Evolutionary conservation across 2,888 invertebrate genomes (phyloP), one percentile per base, ranked within the genome.

Genomic region (Acanthopleura granulata): DNA sequence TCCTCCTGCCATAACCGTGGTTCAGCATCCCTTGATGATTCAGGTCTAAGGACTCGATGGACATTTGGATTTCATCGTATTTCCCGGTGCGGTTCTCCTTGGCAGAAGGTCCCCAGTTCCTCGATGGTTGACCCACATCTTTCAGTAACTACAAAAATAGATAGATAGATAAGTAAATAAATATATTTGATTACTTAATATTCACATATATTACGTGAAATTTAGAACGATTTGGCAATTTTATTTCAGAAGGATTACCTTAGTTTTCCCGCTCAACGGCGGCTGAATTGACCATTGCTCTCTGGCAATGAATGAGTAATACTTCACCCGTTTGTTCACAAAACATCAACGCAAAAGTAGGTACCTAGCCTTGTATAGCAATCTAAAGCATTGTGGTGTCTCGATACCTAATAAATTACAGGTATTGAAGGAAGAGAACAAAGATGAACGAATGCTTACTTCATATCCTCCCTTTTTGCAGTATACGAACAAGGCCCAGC

Each of bases 401-500:
- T 6, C 40, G 40, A 40, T 40, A n/a, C 40, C 3, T 40, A 57
- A 57, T 57, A 6, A 22, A 57, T 57, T 51, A 14, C 14, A 15
- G 18, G 14, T 51, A 15, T 15, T 51, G 18, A 15, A 15, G 51
- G 14, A 57, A 57, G 12, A 12, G 18, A 22, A n/a, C 3, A 57
- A 57, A 12, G 12, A 22, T 4, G 57, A n/a, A 18, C 22, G 57
- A 1, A 57, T n/a, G 57, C 84, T 83, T 78, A 89, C 89, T 80
- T 82, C 82, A 72, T 76, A 89, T 3, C 89, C 90, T 6, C 88
- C 88, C 49, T 84, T 79, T 57, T 77, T 78, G 75, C 89, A 90
- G 79, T 83, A 90, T 74, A 85, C 82, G 75, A 81, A 82, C 15
- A 88, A 49, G 78, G 88, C 89, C 84, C 85, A 86, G 22, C 79